Base-by-base conservation (phyloP, 2,888 invertebrate species). In the Lordiphosa fenestrarum region DNA sequence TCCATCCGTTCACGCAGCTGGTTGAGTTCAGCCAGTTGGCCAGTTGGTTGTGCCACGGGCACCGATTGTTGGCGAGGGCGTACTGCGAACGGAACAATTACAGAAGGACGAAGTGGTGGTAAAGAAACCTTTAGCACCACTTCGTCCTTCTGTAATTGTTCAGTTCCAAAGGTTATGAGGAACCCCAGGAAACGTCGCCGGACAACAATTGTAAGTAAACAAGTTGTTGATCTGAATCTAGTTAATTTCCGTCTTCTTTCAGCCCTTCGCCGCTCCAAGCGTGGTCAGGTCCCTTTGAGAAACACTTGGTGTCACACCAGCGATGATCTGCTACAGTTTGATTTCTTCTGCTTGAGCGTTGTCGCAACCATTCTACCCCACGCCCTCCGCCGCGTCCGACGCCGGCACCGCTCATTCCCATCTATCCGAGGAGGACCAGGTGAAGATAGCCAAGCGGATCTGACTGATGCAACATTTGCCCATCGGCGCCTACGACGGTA, bases 391-490 rank as follows among this genome's bases (percentile, higher is more conserved):
- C 10, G 15, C 40, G 1, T 15, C 85, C 56, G 69, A 68, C 39
- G 60, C 69, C 5, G 40, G 25, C 7, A 48, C 69, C 6, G 40
- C 33, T 6, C 47, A 41, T 25, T 40, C 46, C 30, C 92, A 94
- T 86, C 88, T 94, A 57, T 93, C 94, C 2, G 94, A 95, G 88
- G 96, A 96, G 73, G 95, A 96, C 85, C 95, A 95, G 88, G 92
- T 96, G 36, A 94, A 94, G 90, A 95, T 96, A 65, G 96, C 96
- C 4, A 95, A 96, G 88, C 91, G 96, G 40, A 94, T 96, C 70
- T 96, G 96, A 55, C 91, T 97, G 52, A 95, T 97, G 66, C 95
- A 96, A 73, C 96, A 97, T 89, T 91, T 97, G 63, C 96, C 96
- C 0, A 94, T 94, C 65, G 95, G 95, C n/a, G 91, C 92, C 37